These are phyloP conservation scores for Trachythela sp. DNA, from an alignment of 64 coral and sea anemone species.

Conservation along the genomic window DNA sequence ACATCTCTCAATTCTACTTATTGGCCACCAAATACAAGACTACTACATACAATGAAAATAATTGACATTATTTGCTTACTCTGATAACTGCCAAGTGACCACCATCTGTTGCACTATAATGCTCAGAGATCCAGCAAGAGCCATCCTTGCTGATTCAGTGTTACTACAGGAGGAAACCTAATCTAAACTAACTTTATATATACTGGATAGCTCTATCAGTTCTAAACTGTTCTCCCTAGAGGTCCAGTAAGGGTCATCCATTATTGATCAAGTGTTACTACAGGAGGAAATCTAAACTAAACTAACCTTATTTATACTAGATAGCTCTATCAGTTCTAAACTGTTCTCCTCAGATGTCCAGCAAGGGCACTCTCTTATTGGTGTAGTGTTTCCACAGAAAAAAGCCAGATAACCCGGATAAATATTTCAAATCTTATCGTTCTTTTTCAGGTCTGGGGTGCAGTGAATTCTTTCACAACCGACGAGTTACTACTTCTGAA, in stretches of 20 bases:
- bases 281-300: neutral
- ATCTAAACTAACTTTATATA: too few relatives aligned
- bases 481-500: neutral
- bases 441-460: neutral
- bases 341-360: neutral
- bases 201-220: neutral
- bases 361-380: neutral
- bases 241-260: neutral
- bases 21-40: too few relatives aligned
- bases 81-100: too few relatives aligned
- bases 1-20: too few relatives aligned
- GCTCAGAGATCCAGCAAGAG: too few relatives aligned
- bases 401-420: neutral
- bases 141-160: too few relatives aligned
- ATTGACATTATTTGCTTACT: too few relatives aligned
- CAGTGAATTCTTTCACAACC: neutral
- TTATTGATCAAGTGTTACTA: neutral
- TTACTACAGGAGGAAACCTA: too few relatives aligned
- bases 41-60: too few relatives aligned
- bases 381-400: neutral
- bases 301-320: neutral
- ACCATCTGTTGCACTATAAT: too few relatives aligned
- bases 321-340: slow-evolving; percentile 10
- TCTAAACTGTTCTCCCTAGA: neutral
- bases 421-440: neutral